Base-by-base conservation (phyloP, 2,113 vertebrate genomes). In the Indicator indicator region DNA sequence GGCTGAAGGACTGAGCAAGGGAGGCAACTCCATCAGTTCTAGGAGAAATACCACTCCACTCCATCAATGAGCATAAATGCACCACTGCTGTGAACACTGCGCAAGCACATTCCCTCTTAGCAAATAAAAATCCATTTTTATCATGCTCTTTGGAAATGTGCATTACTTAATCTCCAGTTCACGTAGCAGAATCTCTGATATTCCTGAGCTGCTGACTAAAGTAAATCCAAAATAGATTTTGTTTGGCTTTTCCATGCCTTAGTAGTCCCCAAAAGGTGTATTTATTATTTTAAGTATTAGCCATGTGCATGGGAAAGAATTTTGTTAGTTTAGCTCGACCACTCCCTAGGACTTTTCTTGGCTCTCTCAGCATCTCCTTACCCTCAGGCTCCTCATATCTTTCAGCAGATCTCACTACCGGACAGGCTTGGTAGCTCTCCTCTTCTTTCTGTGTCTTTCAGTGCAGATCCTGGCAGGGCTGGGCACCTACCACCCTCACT, bases 221-320 rank as follows among this genome's bases (percentile, higher is more conserved):
- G 88, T 81, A 88, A 95, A 95, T 82, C 76, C 75, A 58, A 94
- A 95, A 12, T 63, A 86, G 46, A 93, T 90, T 93, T 94, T 97
- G 90, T 97, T 96, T 96, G 92, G 83, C 55, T 97, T 96, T 97
- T 95, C 94, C 95, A 97, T 94, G 90, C 88, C 90, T 94, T 67
- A 15, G 36, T 72, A 95, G 90, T 92, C 83, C 73, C 86, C n/a
- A 72, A 89, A 95, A 95, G 88, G 92, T 97, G 94, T 90, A 95
- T 93, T 93, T 96, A 94, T 97, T 95, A 94, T 95, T 95, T 95
- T 95, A 95, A 95, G 92, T 94, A 88, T 94, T 93, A 96, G 92
- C 83, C 93, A 93, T 95, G 92, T 88, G 88, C 93, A 94, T 97
- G 94, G 94, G 96, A 97, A 97, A 96, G 93, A 95, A 96, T 95